A percentile compares a stretch with the other conserved stretches of the same genome.
phyloP scores from a whole-genome alignment of 2,888 invertebrate genomes.

The Conops quadrifasciatus region DNA sequence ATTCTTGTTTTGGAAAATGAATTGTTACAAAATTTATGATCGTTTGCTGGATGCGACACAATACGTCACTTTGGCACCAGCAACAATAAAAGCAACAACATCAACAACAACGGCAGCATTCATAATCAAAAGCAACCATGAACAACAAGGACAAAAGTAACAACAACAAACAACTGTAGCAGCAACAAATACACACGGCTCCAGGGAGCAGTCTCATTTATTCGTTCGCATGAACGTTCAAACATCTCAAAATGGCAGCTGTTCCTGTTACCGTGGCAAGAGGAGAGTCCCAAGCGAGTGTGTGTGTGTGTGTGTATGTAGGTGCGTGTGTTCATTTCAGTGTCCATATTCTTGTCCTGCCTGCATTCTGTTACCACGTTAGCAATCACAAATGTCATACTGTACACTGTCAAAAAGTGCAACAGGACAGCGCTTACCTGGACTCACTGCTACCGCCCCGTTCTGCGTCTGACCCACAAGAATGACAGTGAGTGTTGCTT shows the following conservation, averaged over 20 bases:
- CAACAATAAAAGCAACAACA: neutral
- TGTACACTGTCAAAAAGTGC: neutral
- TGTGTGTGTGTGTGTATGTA: neutral
- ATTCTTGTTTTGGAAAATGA: conserved; percentile 29
- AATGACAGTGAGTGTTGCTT: no score
- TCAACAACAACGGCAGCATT: neutral
- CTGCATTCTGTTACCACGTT: conserved; percentile 5
- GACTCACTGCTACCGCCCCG: no score
- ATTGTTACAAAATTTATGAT: conserved; percentile 40
- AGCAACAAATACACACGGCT: no score
- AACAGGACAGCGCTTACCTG: neutral
- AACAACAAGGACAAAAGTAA: no score
- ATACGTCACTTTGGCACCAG: conserved; percentile 20
- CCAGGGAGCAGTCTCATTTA: neutral
- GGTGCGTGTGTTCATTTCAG: neutral
- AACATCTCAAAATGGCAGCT: no score
- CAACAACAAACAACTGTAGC: no score
- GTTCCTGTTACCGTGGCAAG: no score
- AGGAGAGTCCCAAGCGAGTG: neutral
- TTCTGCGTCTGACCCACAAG: no score
- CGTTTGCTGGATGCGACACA: conserved; percentile 32
- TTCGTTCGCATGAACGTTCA: neutral
- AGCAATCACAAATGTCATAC: conserved; percentile 11
- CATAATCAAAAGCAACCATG: neutral
- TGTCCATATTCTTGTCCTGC: neutral